A percentile compares a stretch with the other conserved stretches of the same genome.
Conservation (phyloP, 2,113 vertebrate species). For the Emydocephalus ijimae region DNA sequence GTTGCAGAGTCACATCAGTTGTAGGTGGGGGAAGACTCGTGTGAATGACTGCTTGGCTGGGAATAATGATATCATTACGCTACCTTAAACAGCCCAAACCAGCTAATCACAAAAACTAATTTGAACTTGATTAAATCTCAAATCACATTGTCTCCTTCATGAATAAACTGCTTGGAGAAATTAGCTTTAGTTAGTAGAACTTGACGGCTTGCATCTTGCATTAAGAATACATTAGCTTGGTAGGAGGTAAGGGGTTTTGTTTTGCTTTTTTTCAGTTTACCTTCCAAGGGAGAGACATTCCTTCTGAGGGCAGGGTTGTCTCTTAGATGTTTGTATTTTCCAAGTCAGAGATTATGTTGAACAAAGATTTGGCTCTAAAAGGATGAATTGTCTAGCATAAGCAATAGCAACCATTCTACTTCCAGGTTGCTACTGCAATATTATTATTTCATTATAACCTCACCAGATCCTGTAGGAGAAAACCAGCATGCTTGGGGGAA, state of each 20-base stretch:
- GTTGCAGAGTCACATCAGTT: constrained; percentile 23
- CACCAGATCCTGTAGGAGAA: not conserved
- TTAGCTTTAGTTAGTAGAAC: constrained; percentile 57
- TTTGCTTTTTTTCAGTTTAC: constrained; percentile 11
- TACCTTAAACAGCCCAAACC: constrained; percentile 62
- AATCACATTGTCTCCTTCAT: constrained; percentile 52
- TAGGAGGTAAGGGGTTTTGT: constrained; percentile 19
- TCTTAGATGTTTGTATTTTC: not conserved
- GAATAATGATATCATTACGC: constrained; percentile 63
- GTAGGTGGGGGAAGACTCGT: not conserved
- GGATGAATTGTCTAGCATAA: not conserved
- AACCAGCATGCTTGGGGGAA: not conserved
- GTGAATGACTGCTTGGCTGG: not conserved
- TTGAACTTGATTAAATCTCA: constrained; percentile 64
- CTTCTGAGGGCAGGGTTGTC: not conserved
- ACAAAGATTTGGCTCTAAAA: not conserved
- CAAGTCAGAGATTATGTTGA: not conserved
- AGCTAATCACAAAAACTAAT: constrained; percentile 70
- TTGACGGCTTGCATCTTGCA: constrained; percentile 34
- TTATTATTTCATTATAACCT: not conserved
- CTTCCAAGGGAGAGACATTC: constrained; percentile 42
- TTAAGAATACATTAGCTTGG: constrained; percentile 51
- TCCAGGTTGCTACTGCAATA: not conserved
- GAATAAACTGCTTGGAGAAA: constrained; percentile 60
- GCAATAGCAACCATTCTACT: not conserved